Evolutionary conservation across 2,888 invertebrate genomes (phyloP).

Genomic region (Galerucella calmariensis): DNA sequence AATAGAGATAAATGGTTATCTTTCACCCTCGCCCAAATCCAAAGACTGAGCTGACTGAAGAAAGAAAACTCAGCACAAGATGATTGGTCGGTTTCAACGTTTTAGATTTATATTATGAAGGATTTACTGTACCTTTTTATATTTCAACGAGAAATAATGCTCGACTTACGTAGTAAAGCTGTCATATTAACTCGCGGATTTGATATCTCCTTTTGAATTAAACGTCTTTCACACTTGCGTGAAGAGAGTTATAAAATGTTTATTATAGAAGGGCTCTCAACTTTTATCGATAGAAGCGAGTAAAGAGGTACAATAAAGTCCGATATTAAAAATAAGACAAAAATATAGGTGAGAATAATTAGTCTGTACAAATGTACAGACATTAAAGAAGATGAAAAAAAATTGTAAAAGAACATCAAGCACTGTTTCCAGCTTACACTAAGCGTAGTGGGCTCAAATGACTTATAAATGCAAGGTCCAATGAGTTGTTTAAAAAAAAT

Average conservation of each 20-base stretch:
- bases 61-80: slow-evolving; percentile 51
- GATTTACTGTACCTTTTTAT: slow-evolving; percentile 59
- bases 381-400: too few relatives aligned
- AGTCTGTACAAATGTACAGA: not conserved
- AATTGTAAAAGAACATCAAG: too few relatives aligned
- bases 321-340: not conserved
- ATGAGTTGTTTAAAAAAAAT: too few relatives aligned
- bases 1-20: slow-evolving; percentile 53
- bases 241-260: slow-evolving; percentile 55
- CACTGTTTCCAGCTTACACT: too few relatives aligned
- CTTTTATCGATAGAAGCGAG: slow-evolving; percentile 25
- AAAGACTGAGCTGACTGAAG: slow-evolving; percentile 48
- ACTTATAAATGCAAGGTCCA: too few relatives aligned
- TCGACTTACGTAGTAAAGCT: slow-evolving; percentile 54
- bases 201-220: slow-evolving; percentile 52
- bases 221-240: slow-evolving; percentile 53
- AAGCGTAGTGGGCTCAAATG: too few relatives aligned
- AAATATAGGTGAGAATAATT: not conserved
- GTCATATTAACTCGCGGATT: slow-evolving; percentile 58
- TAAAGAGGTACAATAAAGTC: not conserved
- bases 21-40: slow-evolving; percentile 44
- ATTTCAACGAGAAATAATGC: slow-evolving; percentile 55
- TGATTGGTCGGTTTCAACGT: slow-evolving; percentile 48
- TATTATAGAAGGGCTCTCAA: slow-evolving; percentile 29
- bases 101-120: slow-evolving; percentile 59